Evolutionary conservation across 1,140 invertebrate genomes (phyloP), one percentile per base, ranked within the genome.

Genomic region (Sipha flava): DNA sequence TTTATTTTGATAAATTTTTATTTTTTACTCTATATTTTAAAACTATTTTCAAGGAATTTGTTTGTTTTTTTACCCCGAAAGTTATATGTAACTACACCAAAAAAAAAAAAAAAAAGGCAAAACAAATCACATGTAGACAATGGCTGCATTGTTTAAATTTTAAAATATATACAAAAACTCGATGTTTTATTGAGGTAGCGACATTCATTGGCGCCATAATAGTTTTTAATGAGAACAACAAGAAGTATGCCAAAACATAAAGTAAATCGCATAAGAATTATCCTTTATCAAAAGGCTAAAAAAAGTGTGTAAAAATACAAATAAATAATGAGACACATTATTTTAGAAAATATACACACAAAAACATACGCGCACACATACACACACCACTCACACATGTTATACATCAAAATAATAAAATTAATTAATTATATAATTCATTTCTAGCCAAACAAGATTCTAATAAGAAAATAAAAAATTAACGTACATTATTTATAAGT

Each of bases 151-250:
- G 34, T 66, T 66, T 43, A 43, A 23, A 18, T 6, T 66, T 43
- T 14, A 66, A 66, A 66, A 16, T 43, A 26, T 16, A 66, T 66
- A 66, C 21, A 66, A 66, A 64, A 66, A 66, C 37, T 43, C 37
- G 10, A 23, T 14, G 37, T 66, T 66, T 64, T 66, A 66, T 66
- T 40, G 21, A 66, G 37, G 37, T 43, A 21, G 37, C 64, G 64
- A 23, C 64, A 66, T 66, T 66, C 64, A 66, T 66, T 66, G 34
- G 62, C 62, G 62, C 62, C 62, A 66, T 66, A 66, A 66, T 66
- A 21, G 64, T 66, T 66, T 66, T 66, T 66, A 66, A 66, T 40
- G 14, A 43, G 64, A 66, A 66, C 12, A 40, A 66, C 21, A 9
- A 12, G 12, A 43, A 23, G 64, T 66, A 66, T 66, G 64, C 64